Percentiles rank a stretch among this genome's conserved stretches.
Evolutionary conservation across 2,113 vertebrate genomes (phyloP).

Genomic region (Sinocyclocheilus rhinocerous): DNA sequence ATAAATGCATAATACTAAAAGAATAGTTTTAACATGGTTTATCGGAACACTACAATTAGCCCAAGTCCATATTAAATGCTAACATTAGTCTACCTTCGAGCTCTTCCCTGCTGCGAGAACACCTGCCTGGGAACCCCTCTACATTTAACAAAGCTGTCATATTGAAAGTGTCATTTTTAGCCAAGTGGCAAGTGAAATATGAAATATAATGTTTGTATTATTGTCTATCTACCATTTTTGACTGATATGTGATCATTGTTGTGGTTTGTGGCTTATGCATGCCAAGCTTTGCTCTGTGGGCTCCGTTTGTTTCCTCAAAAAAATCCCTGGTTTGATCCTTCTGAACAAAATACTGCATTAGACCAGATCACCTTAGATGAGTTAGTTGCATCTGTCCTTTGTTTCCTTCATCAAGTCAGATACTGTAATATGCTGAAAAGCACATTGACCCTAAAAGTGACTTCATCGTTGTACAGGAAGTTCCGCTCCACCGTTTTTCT

Average conservation of each 20-base stretch:
- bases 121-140: background rate
- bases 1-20: too few species aligned
- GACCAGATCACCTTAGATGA: background rate
- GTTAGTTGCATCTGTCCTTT: background rate
- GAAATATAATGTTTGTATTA: background rate
- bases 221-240: background rate
- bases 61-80: background rate
- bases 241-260: background rate
- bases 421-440: constrained; percentile 16
- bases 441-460: constrained; percentile 1
- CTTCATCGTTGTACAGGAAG: constrained; percentile 9
- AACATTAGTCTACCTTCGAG: background rate
- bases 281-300: background rate
- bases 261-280: background rate
- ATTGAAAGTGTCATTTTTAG: background rate
- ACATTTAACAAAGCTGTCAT: constrained; percentile 13
- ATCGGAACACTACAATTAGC: too few species aligned
- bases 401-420: background rate
- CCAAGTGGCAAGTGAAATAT: background rate
- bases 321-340: background rate
- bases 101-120: constrained; percentile 5
- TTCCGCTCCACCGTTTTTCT: background rate
- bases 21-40: too few species aligned
- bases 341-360: background rate
- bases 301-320: background rate